Evolutionary conservation across 1,140 invertebrate species (phyloP), one percentile per base, ranked within the genome.

Genomic region (Diorhabda carinulata): DNA sequence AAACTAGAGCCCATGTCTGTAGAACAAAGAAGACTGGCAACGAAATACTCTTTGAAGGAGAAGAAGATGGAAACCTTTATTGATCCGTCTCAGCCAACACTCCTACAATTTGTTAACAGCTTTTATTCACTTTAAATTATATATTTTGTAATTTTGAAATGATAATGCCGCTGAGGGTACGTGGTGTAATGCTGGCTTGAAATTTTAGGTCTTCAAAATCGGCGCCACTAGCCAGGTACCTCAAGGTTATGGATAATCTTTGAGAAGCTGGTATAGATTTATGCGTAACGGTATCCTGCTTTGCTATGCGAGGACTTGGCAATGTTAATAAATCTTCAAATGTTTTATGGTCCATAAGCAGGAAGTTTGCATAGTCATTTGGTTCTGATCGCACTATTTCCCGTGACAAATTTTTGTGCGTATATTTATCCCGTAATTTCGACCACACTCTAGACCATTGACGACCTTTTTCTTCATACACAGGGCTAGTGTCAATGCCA

Each of bases 1-100:
- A 63, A 63, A 42, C 61, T 63, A 43, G 61, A 63, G 43, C 61
- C 40, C 61, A 63, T 63, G 61, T 63, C 61, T 63, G 61, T 25
- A 63, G 43, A 42, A 43, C 43, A 63, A 63, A 63, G 61, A 63
- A 63, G 43, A 63, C 9, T 63, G 43, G 41, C 41, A 63, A 63
- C 43, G 61, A 63, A 63, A 63, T 63, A 43, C 40, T 63, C 61
- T 63, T 63, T 63, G 61, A 63, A 63, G 61, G 61, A 63, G 61
- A 63, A 63, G 59, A 25, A 25, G 61, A 63, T 43, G 61, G 61
- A 63, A 63, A 42, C 43, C 61, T 63, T 63, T 63, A 63, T 63
- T 63, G 43, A 63, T 63, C 59, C 59, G 59, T 61, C 59, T 61
- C 59, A 61, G 59, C 59, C 59, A 61, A 40, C 59, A 61, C 59